Conservation (phyloP, 2,888 invertebrate genomes). For the Chydorus sphaericus region DNA sequence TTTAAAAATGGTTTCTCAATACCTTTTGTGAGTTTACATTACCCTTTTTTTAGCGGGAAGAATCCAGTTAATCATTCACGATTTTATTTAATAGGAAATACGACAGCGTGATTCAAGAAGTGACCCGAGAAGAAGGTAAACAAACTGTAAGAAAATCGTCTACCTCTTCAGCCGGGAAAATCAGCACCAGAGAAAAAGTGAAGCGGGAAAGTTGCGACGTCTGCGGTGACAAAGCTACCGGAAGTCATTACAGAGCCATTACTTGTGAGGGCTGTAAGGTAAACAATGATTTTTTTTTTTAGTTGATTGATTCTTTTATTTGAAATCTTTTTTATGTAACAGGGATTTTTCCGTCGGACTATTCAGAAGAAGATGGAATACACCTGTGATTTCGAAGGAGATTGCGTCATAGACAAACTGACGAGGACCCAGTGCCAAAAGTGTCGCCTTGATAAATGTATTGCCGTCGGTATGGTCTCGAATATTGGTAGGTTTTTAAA, state of each 20-base stretch:
- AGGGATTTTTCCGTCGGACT: constrained; percentile 13
- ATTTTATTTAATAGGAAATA: too few relatives aligned
- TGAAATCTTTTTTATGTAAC: background rate
- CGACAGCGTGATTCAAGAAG: too few relatives aligned
- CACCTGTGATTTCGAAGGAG: background rate
- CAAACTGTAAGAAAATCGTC: background rate
- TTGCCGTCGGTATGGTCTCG: constrained; percentile 8
- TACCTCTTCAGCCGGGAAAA: background rate
- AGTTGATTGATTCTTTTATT: background rate
- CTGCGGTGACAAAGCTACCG: background rate
- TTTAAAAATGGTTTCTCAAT: too few relatives aligned
- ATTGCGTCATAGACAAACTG: constrained; percentile 1
- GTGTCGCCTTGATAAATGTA: constrained; percentile 13
- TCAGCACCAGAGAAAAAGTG: background rate
- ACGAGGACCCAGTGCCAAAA: constrained; percentile 10
- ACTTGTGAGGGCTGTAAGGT: constrained; percentile 8
- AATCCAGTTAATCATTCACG: too few relatives aligned
- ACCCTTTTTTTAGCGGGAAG: too few relatives aligned
- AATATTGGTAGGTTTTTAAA: too few relatives aligned
- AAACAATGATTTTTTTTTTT: background rate
- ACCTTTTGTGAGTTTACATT: too few relatives aligned
- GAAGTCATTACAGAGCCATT: background rate
- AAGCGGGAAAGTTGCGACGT: background rate
- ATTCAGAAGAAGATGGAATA: constrained; percentile 1
- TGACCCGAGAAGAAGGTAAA: too few relatives aligned